Percentiles rank a stretch among this genome's conserved stretches.
Conservation (phyloP, 2,797 vertebrate genomes). For the Taeniopygia guttata region DNA sequence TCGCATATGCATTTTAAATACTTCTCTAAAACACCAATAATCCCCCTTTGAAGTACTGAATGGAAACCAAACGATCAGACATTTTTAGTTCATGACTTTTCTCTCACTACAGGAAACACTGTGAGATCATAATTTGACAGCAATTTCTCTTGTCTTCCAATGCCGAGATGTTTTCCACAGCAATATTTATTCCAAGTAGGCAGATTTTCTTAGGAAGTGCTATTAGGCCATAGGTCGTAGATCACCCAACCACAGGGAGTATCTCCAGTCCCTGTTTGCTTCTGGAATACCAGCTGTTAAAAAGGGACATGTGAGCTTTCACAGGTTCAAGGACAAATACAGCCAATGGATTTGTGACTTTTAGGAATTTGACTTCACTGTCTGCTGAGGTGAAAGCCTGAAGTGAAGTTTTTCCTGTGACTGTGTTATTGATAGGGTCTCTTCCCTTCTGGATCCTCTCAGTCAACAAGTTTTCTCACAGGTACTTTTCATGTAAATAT, state of each 20-base stretch:
- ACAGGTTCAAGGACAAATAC: background rate
- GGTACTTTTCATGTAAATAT: background rate
- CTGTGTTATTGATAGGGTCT: background rate
- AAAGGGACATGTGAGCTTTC: background rate
- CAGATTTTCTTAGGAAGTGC: background rate
- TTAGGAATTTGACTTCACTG: background rate
- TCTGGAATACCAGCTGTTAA: background rate
- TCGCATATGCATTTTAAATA: slow-evolving; percentile 54
- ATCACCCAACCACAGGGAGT: background rate
- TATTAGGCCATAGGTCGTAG: background rate
- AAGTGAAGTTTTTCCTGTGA: background rate
- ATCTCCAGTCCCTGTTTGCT: background rate
- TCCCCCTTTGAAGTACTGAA: slow-evolving; percentile 52
- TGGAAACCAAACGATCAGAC: slow-evolving; percentile 46
- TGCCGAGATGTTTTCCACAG: background rate
- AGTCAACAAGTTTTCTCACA: background rate
- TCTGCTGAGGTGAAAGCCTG: background rate
- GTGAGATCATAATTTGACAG: background rate
- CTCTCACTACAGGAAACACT: slow-evolving; percentile 7
- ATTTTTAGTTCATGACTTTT: slow-evolving; percentile 40
- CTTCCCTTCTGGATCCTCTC: background rate
- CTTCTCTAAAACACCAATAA: slow-evolving; percentile 39
- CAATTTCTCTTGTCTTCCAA: slow-evolving; percentile 9
- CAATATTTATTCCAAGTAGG: background rate
- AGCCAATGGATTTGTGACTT: background rate